Conservation (phyloP, 2,113 vertebrate species). For the Sinosuthora webbiana region DNA sequence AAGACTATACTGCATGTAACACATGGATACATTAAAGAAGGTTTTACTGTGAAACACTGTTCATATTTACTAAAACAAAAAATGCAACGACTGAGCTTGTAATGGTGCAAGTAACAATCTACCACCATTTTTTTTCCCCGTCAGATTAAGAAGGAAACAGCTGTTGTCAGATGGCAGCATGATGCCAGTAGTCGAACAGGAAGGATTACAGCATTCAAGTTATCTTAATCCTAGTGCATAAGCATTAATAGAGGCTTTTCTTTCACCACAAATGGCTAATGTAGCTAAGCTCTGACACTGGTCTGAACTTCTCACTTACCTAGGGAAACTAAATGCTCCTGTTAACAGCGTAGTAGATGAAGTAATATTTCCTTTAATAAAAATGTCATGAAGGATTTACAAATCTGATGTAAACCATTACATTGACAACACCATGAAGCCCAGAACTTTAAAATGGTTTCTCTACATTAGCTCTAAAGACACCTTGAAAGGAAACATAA, state of each 20-base stretch:
- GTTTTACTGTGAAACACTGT: neutral
- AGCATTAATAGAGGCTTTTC: conserved; percentile 10
- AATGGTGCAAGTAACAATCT: neutral
- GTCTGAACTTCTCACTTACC: neutral
- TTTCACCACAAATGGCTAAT: conserved; percentile 13
- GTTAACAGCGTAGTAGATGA: neutral
- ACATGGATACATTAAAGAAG: neutral
- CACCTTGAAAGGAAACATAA: neutral
- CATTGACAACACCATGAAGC: neutral
- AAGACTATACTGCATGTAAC: neutral
- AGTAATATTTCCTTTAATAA: neutral
- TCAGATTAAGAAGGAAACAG: neutral
- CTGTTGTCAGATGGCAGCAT: neutral
- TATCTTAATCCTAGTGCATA: neutral
- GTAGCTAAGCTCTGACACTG: neutral
- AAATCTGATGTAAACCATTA: neutral
- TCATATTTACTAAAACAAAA: neutral
- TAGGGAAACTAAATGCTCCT: neutral
- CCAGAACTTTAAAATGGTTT: neutral
- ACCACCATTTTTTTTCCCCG: neutral
- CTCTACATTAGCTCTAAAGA: neutral
- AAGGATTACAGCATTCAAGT: conserved; percentile 34
- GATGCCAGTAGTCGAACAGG: neutral
- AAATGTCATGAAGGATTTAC: neutral
- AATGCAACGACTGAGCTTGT: neutral